A percentile compares a stretch with the other conserved stretches of the same genome.
phyloP scores from a whole-genome alignment of 2,113 vertebrate genomes.

The Brachyhypopomus occidentalis region DNA sequence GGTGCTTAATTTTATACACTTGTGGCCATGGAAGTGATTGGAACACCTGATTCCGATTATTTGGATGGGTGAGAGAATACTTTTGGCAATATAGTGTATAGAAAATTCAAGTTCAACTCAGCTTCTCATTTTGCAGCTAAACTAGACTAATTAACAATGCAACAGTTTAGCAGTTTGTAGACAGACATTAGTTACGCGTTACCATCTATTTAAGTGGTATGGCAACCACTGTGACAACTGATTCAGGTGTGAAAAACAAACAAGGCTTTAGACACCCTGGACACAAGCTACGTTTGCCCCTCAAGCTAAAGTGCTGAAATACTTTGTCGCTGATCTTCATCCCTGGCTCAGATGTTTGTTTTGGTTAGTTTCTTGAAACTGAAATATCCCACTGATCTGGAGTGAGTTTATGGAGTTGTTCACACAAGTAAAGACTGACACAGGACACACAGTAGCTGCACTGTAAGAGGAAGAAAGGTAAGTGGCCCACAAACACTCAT shows the following conservation, averaged over 20 bases:
- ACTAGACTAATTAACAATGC: too few relatives aligned
- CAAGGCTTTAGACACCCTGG: not conserved
- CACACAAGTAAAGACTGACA: not conserved
- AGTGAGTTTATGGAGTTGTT: not conserved
- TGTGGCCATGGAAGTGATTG: too few relatives aligned
- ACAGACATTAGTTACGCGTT: too few relatives aligned
- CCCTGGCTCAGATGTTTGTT: not conserved
- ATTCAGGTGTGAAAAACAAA: constrained; percentile 13
- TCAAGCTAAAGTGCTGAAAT: not conserved
- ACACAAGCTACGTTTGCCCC: not conserved
- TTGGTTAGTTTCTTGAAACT: not conserved
- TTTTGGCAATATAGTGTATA: too few relatives aligned
- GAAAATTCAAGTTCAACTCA: too few relatives aligned
- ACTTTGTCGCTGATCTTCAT: not conserved
- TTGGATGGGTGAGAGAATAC: too few relatives aligned
- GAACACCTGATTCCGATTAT: too few relatives aligned
- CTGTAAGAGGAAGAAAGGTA: not conserved
- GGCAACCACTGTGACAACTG: constrained; percentile 57
- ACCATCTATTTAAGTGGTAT: not conserved
- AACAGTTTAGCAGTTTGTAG: too few relatives aligned
- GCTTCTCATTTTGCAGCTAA: too few relatives aligned
- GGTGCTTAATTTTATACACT: too few relatives aligned
- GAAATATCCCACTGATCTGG: not conserved
- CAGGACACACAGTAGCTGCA: not conserved
- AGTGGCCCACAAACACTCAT: not conserved